Percentiles rank a stretch among this genome's conserved stretches.
Evolutionary conservation across 2,797 vertebrate genomes (phyloP).

Genomic region (Limosa lapponica): DNA sequence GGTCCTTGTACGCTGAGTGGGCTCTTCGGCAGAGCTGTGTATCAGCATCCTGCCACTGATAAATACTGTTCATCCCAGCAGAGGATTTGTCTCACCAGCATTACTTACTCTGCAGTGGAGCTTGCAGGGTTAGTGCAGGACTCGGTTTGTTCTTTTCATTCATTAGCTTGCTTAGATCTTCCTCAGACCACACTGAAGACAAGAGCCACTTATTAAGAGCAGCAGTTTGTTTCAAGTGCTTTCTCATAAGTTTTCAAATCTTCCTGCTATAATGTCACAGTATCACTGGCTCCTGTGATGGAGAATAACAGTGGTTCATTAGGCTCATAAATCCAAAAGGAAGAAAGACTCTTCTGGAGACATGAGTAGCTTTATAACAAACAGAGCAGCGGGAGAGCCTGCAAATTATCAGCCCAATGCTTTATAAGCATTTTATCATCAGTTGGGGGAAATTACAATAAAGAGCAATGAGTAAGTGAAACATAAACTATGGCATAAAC

Average conservation of each 20-base stretch:
- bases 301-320: conserved; percentile 56
- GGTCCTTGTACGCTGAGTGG: neutral
- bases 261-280: conserved; percentile 30
- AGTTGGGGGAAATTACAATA: conserved; percentile 46
- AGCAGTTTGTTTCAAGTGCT: conserved; percentile 49
- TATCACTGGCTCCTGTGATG: conserved; percentile 38
- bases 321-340: conserved; percentile 66
- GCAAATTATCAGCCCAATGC: conserved; percentile 65
- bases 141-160: neutral
- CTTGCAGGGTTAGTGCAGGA: neutral
- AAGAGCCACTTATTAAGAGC: conserved; percentile 36
- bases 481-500: neutral
- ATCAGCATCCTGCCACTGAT: neutral
- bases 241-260: conserved; percentile 53
- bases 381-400: conserved; percentile 53
- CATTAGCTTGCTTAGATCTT: conserved; percentile 30
- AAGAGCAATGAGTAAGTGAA: conserved; percentile 40
- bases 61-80: neutral
- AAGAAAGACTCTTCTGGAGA: conserved; percentile 57
- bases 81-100: conserved; percentile 1
- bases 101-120: neutral
- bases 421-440: conserved; percentile 60
- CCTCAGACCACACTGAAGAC: conserved; percentile 51
- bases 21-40: neutral
- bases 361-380: conserved; percentile 62